Base-by-base conservation (phyloP, 2,888 invertebrate species). In the Brenthis hecate region DNA sequence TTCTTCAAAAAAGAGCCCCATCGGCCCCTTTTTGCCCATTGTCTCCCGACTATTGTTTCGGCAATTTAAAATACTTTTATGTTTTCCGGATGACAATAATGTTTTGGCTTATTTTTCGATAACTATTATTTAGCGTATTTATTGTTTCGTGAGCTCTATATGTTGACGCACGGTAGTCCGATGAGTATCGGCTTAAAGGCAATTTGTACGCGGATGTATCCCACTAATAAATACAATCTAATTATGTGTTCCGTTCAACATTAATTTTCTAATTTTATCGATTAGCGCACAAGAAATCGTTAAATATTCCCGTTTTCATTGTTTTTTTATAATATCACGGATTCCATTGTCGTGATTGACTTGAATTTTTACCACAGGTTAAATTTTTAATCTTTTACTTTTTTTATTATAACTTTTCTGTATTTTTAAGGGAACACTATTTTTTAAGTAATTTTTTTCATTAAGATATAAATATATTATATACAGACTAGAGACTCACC, bases 121-220 rank as follows among this genome's bases (percentile, higher is more conserved):
- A 92, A 75, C 92, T 91, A 92, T 92, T 90, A 92, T 91, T 89
- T 89, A 87, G 86, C 85, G 85, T 83, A 90, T 92, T 92, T 92
- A 92, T 92, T 84, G 77, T 74, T 73, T 50, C 56, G 61, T 56
- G 57, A 63, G 58, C 16, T 47, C 13, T 60, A 48, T 60, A 11
- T 2, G 11, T 60, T 13, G 60, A 66, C 62, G 66, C 62, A 68
- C 75, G 66, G 75, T 74, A 78, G 77, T 73, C 72, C 19, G 72
- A 74, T 74, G 70, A 55, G 70, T 70, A 76, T 74, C 76, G 67
- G 16, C 50, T 66, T 64, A 47, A 47, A n/a, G 65, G 74, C 72
- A 67, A 76, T 78, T 78, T 73, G 76, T 76, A 76, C 74, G 72
- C 77, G 78, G 79, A 78, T 75, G 76, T 73, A 73, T 65, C 69